phyloP scores from a whole-genome alignment of 92 coral and sea anemone species.

The Porites divaricata region DNA sequence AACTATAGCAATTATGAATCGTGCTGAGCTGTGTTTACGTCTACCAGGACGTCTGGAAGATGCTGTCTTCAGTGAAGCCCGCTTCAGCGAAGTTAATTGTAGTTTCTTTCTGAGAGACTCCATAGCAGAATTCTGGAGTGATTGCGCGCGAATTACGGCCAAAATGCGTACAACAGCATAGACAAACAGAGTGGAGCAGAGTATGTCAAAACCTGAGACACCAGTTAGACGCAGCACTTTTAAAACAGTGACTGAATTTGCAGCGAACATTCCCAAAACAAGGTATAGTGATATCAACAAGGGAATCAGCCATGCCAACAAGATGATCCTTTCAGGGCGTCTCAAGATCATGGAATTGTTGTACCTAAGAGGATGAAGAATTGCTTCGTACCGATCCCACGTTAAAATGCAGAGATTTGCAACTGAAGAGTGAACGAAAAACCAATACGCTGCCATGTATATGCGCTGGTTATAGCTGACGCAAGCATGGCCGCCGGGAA shows the following conservation, averaged over 20 bases:
- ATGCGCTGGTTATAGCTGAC: not conserved
- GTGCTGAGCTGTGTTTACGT: constrained; percentile 6
- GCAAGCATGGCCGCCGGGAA: constrained; percentile 10
- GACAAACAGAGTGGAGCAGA: not conserved
- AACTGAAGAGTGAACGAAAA: constrained; percentile 22
- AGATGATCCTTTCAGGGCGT: too few relatives aligned
- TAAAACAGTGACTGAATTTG: not conserved
- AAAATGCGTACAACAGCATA: constrained; percentile 13
- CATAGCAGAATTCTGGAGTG: not conserved
- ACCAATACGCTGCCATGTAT: constrained; percentile 16
- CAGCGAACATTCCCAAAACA: constrained; percentile 10
- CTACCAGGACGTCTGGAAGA: not conserved
- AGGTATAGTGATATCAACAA: not conserved
- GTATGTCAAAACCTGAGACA: not conserved
- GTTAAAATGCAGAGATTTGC: constrained; percentile 40
- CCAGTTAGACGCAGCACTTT: not conserved
- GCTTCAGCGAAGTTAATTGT: not conserved
- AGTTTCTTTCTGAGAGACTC: not conserved
- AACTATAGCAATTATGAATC: constrained; percentile 11
- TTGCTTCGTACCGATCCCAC: constrained; percentile 34
- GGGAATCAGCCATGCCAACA: constrained; percentile 7
- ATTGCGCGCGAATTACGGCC: constrained; percentile 7
- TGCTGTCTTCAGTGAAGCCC: not conserved
- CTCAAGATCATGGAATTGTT: not conserved
- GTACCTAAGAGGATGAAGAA: constrained; percentile 30